A percentile compares a stretch with the other conserved stretches of the same genome.
phyloP scores from a whole-genome alignment of 2,888 invertebrate genomes.

The Drosophila austrosaltans region DNA sequence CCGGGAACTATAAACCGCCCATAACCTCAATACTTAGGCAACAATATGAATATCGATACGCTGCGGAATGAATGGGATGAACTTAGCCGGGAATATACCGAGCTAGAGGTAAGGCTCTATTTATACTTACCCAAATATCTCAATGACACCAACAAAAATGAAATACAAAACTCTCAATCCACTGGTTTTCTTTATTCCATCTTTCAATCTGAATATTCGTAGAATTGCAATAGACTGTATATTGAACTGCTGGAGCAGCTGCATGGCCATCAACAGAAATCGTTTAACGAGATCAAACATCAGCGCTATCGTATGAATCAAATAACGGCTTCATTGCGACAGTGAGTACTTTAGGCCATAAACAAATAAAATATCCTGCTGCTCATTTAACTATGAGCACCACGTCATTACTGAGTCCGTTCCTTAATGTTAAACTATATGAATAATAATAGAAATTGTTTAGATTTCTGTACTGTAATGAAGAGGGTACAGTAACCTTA shows the following conservation, averaged over 20 bases:
- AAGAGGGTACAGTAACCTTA: too few species aligned
- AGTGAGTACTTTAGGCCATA: slow-evolving; percentile 85
- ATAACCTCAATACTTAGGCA: slow-evolving; percentile 61
- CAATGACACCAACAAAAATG: too few species aligned
- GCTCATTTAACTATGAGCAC: too few species aligned
- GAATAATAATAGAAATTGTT: too few species aligned
- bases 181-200: slow-evolving; percentile 52
- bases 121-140: too few species aligned
- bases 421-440: background rate
- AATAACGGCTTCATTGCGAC: slow-evolving; percentile 90
- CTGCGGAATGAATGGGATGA: slow-evolving; percentile 91
- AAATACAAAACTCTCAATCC: too few species aligned
- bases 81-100: slow-evolving; percentile 90
- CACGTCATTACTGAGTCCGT: background rate
- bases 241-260: slow-evolving; percentile 93
- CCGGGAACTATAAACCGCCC: slow-evolving; percentile 38
- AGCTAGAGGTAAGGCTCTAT: slow-evolving; percentile 88
- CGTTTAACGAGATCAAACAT: slow-evolving; percentile 94
- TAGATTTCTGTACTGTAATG: too few species aligned
- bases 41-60: slow-evolving; percentile 85
- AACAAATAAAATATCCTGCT: too few species aligned
- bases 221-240: slow-evolving; percentile 90
- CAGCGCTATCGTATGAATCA: slow-evolving; percentile 95
- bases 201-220: slow-evolving; percentile 20
- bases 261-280: slow-evolving; percentile 92